phyloP scores from a whole-genome alignment of 2,888 invertebrate species.

The Rotaria socialis region DNA sequence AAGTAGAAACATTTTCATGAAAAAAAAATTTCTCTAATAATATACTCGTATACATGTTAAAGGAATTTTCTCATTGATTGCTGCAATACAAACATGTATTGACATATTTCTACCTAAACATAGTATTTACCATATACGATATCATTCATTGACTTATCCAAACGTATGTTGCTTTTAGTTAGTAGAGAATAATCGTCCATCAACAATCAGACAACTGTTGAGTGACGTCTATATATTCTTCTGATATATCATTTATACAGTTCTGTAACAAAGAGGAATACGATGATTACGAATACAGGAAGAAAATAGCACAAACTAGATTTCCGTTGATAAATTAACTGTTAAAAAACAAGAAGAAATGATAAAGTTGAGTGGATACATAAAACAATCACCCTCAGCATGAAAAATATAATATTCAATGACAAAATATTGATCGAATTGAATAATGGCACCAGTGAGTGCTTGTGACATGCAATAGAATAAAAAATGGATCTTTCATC shows the following conservation, averaged over 20 bases:
- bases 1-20: background rate
- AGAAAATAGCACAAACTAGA: background rate
- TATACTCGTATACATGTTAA: background rate
- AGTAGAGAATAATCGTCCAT: too few relatives aligned
- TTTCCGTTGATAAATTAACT: background rate
- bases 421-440: background rate
- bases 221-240: too few relatives aligned
- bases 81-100: background rate
- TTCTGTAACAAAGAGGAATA: too few relatives aligned
- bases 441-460: background rate
- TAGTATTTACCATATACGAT: background rate
- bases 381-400: too few relatives aligned
- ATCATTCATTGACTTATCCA: background rate
- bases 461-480: too few relatives aligned
- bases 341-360: too few relatives aligned
- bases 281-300: background rate
- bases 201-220: too few relatives aligned
- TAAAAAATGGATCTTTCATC: background rate
- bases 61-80: background rate
- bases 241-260: too few relatives aligned
- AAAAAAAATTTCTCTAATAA: too few relatives aligned
- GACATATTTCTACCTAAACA: background rate
- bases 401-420: too few relatives aligned
- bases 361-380: too few relatives aligned
- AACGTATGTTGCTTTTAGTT: too few relatives aligned